phyloP scores from a whole-genome alignment of 2,888 invertebrate species.

The Meandrusa payeni region DNA sequence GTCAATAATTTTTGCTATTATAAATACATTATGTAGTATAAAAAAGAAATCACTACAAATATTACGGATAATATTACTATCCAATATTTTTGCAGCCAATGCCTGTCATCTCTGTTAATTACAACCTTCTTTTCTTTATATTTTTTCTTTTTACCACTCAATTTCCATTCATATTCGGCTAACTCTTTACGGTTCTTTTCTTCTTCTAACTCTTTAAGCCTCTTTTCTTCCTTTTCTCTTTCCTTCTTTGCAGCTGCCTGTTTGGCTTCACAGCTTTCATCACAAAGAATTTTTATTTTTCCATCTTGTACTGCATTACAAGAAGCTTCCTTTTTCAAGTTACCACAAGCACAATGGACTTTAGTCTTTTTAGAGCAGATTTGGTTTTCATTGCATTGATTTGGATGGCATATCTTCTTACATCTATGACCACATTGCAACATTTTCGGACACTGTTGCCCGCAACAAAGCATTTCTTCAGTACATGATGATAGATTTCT shows the following conservation, averaged over 20 bases:
- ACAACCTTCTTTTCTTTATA: conserved; percentile 69
- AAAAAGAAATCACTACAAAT: conserved; percentile 42
- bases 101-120: conserved; percentile 65
- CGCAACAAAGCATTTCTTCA: conserved; percentile 82
- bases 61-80: conserved; percentile 54
- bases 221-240: conserved; percentile 77
- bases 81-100: conserved; percentile 66
- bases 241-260: conserved; percentile 75
- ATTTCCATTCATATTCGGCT: conserved; percentile 88
- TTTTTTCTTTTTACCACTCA: conserved; percentile 83
- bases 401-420: conserved; percentile 86
- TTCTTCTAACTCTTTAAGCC: conserved; percentile 81
- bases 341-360: conserved; percentile 88
- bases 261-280: conserved; percentile 82
- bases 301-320: conserved; percentile 81
- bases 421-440: conserved; percentile 93
- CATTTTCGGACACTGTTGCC: conserved; percentile 93
- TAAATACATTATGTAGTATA: conserved; percentile 37
- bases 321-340: conserved; percentile 86
- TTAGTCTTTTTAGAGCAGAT: conserved; percentile 90
- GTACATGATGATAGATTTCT: conserved; percentile 81
- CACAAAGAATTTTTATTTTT: conserved; percentile 79
- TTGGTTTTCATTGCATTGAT: conserved; percentile 83
- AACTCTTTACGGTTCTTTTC: conserved; percentile 86
- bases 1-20: too few species aligned